Evolutionary conservation across 2,113 vertebrate species (phyloP).

Genomic region (Saguinus imperator): DNA sequence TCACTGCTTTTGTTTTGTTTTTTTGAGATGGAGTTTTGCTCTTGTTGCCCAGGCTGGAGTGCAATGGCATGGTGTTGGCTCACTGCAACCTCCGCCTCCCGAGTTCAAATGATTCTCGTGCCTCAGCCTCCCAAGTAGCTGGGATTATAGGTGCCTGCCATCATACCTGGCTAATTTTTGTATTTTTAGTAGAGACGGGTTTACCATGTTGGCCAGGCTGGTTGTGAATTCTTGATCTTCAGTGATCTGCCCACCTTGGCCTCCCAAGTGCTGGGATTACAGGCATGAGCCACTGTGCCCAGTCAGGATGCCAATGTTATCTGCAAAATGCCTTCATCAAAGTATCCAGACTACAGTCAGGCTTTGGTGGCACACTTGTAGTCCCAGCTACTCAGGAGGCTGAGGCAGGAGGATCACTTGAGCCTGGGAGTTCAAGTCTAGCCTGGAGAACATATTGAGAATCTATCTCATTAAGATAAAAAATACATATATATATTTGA

Average conservation of each 20-base stretch:
- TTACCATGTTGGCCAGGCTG: too few species aligned
- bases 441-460: background rate
- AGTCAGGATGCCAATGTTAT: background rate
- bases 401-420: background rate
- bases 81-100: too few species aligned
- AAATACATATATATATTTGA: too few species aligned
- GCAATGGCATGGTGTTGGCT: too few species aligned
- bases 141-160: too few species aligned
- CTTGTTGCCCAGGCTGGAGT: too few species aligned
- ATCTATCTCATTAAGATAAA: background rate
- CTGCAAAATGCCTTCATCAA: background rate
- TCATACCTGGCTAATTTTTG: too few species aligned
- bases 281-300: background rate
- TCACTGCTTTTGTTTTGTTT: background rate
- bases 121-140: too few species aligned
- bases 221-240: background rate
- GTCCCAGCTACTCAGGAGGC: background rate
- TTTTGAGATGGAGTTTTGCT: background rate
- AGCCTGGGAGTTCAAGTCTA: background rate
- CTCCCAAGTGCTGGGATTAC: background rate
- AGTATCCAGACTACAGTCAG: background rate
- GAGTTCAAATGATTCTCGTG: too few species aligned
- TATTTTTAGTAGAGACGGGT: too few species aligned
- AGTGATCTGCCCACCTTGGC: background rate
- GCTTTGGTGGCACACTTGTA: too few species aligned